These are phyloP conservation scores for Cydia pomonella DNA, from an alignment of 1,140 invertebrate species.

Conservation along the genomic window DNA sequence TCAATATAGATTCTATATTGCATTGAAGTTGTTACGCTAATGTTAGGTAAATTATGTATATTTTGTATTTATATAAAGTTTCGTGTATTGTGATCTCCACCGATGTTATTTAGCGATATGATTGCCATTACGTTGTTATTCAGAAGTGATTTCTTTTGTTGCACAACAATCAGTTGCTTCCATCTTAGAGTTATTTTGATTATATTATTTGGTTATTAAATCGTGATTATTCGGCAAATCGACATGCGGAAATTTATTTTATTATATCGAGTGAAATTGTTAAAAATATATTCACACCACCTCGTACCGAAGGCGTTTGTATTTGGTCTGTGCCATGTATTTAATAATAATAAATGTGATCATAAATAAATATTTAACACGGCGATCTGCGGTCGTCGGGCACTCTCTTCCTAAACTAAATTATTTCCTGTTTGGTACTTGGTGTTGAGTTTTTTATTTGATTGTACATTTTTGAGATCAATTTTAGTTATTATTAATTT, in stretches of 20 bases:
- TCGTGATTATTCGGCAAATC: constrained; percentile 64
- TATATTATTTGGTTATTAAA: constrained; percentile 69
- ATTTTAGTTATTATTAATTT: constrained; percentile 54
- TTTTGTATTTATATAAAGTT: constrained; percentile 79
- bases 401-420: constrained; percentile 68
- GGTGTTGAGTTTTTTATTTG: constrained; percentile 69
- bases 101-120: constrained; percentile 79
- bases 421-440: constrained; percentile 73
- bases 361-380: constrained; percentile 69
- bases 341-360: constrained; percentile 69
- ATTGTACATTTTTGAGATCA: constrained; percentile 57
- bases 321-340: constrained; percentile 79
- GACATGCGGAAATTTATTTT: constrained; percentile 61
- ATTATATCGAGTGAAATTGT: constrained; percentile 61
- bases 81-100: constrained; percentile 80
- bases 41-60: constrained; percentile 74
- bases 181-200: constrained; percentile 72
- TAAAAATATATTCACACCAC: constrained; percentile 60
- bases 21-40: constrained; percentile 73
- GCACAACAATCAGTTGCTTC: constrained; percentile 71
- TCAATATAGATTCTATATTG: constrained; percentile 75
- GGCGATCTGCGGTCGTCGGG: constrained; percentile 54
- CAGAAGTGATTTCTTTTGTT: constrained; percentile 66
- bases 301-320: constrained; percentile 69
- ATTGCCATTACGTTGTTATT: constrained; percentile 76